These are phyloP conservation scores for Poeciliopsis turneri DNA, from an alignment of 2,797 vertebrate genomes.

Conservation along the genomic window DNA sequence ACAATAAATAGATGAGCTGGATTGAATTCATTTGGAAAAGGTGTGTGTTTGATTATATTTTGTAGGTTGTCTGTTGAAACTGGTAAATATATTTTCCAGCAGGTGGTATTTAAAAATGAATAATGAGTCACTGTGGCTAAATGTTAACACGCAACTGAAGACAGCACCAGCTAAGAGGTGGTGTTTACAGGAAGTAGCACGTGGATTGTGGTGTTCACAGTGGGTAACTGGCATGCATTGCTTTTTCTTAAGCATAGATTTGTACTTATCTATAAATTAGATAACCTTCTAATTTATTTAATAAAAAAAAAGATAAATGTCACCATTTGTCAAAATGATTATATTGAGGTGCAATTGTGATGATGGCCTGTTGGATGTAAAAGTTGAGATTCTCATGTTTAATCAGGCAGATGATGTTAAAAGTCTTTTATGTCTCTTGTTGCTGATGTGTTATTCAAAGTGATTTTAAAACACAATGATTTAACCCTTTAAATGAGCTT, in stretches of 20 bases:
- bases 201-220: background rate
- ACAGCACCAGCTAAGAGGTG: background rate
- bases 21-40: background rate
- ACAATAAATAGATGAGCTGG: background rate
- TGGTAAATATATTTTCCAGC: background rate
- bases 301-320: background rate
- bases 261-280: background rate
- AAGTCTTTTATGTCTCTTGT: background rate
- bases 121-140: background rate
- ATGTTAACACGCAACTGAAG: background rate
- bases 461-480: slow-evolving; percentile 27
- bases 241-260: background rate
- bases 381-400: background rate
- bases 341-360: background rate
- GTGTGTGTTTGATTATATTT: background rate
- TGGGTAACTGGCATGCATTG: no score
- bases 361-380: background rate
- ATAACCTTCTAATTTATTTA: background rate
- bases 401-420: background rate
- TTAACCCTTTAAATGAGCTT: background rate
- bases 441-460: slow-evolving; percentile 8
- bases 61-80: background rate
- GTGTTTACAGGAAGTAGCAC: background rate
- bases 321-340: background rate
- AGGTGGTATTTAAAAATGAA: background rate